phyloP scores from a whole-genome alignment of 2,888 invertebrate genomes.

The Nephrocerus scutellatus region DNA sequence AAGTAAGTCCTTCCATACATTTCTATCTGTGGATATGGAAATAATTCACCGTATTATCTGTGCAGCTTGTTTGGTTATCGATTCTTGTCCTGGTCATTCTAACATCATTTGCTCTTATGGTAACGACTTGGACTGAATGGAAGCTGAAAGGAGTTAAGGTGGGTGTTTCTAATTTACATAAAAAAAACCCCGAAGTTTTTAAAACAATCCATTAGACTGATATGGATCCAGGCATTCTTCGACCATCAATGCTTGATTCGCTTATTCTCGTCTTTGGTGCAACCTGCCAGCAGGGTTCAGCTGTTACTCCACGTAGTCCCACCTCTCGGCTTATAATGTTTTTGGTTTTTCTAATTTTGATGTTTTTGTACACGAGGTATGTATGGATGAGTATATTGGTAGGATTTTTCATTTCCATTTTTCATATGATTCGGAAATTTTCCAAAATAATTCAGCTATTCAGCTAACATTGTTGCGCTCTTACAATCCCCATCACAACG shows the following conservation, averaged over 20 bases:
- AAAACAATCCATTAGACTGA: too few relatives aligned
- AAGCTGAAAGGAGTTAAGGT: conserved; percentile 23
- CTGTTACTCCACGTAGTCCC: conserved; percentile 23
- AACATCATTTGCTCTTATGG: conserved; percentile 36
- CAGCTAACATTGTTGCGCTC: conserved; percentile 68
- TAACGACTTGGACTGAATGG: conserved; percentile 49
- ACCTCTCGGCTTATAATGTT: conserved; percentile 57
- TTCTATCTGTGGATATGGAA: background rate
- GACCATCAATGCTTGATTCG: conserved; percentile 50
- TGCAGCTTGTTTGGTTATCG: conserved; percentile 26
- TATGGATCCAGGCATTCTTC: conserved; percentile 37
- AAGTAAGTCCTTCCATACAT: too few relatives aligned
- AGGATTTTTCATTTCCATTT: background rate
- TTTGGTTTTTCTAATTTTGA: conserved; percentile 55
- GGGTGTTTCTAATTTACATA: too few relatives aligned
- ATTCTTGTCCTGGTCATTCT: conserved; percentile 23
- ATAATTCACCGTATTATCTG: background rate
- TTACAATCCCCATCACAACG: conserved; percentile 65
- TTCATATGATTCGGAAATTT: background rate
- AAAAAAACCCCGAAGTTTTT: too few relatives aligned
- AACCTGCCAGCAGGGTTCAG: conserved; percentile 56
- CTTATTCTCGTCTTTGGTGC: conserved; percentile 55
- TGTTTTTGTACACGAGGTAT: conserved; percentile 59
- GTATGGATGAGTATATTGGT: too few relatives aligned
- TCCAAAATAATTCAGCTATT: conserved; percentile 50